Percentiles rank a stretch among this genome's conserved stretches.
phyloP scores from a whole-genome alignment of 2,797 vertebrate species.

The Sardinella longiceps region DNA sequence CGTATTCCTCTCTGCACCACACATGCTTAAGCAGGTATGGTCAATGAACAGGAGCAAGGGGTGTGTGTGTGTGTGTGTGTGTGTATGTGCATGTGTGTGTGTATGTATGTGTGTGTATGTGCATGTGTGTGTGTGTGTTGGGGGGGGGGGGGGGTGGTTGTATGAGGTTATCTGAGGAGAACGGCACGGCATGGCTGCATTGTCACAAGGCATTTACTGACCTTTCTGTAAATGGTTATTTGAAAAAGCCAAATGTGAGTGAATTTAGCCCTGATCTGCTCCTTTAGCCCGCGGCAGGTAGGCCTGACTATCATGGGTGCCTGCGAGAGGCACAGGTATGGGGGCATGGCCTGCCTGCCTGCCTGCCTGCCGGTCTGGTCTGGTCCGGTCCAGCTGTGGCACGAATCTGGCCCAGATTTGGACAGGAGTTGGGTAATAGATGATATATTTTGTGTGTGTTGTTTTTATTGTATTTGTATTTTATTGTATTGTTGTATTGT shows the following conservation, averaged over 20 bases:
- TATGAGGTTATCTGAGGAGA: slow-evolving; percentile 4
- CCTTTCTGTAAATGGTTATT: slow-evolving; percentile 38
- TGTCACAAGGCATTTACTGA: slow-evolving; percentile 44
- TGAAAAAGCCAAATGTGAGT: slow-evolving; percentile 38
- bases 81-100: slow-evolving; percentile 28
- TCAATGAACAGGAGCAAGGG: background rate
- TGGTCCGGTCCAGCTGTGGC: background rate
- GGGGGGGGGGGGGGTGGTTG: background rate
- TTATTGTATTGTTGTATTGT: no score
- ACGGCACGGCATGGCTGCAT: background rate
- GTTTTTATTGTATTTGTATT: no score
- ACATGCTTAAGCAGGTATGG: background rate
- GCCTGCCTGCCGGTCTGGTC: no score
- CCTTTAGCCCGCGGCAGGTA: background rate
- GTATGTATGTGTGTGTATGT: slow-evolving; percentile 75
- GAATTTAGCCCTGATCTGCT: slow-evolving; percentile 32
- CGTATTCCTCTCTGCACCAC: background rate
- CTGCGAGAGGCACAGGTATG: slow-evolving; percentile 3
- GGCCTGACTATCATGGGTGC: background rate
- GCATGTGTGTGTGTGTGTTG: background rate
- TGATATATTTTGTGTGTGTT: background rate
- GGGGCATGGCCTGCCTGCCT: background rate
- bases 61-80: background rate
- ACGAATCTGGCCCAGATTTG: no score
- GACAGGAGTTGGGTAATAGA: background rate